Evolutionary conservation across 2,888 invertebrate species (phyloP).

Genomic region (Exocentrus adspersus): DNA sequence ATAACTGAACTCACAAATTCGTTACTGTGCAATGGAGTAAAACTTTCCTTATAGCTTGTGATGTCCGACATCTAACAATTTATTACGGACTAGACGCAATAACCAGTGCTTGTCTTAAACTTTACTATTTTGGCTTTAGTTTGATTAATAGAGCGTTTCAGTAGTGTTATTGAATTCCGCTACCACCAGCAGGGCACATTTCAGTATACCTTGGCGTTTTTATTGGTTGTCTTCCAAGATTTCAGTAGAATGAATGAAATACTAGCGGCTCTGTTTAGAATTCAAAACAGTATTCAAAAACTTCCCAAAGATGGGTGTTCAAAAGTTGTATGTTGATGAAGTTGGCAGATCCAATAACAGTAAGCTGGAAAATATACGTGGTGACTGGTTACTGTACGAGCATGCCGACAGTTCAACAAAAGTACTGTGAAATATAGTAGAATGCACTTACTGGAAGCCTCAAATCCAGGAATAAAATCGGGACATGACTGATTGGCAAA

Average conservation of each 20-base stretch:
- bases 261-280: too few relatives aligned
- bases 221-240: not conserved
- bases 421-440: not conserved
- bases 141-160: conserved; percentile 10
- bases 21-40: not conserved
- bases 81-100: not conserved
- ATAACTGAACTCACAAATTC: not conserved
- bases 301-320: too few relatives aligned
- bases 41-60: not conserved
- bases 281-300: too few relatives aligned
- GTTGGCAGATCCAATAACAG: too few relatives aligned
- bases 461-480: conserved; percentile 80
- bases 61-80: not conserved
- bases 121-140: not conserved
- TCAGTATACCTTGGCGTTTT: not conserved
- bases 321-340: too few relatives aligned
- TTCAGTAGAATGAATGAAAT: not conserved
- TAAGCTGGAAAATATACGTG: too few relatives aligned
- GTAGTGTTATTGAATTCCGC: conserved; percentile 7
- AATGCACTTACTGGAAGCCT: conserved; percentile 72
- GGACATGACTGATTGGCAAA: conserved; percentile 77
- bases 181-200: not conserved
- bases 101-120: not conserved
- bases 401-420: too few relatives aligned
- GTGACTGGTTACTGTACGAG: too few relatives aligned